Base-by-base conservation (phyloP, 2,113 vertebrate genomes). In the Calyptommatus sinebrachiatus region DNA sequence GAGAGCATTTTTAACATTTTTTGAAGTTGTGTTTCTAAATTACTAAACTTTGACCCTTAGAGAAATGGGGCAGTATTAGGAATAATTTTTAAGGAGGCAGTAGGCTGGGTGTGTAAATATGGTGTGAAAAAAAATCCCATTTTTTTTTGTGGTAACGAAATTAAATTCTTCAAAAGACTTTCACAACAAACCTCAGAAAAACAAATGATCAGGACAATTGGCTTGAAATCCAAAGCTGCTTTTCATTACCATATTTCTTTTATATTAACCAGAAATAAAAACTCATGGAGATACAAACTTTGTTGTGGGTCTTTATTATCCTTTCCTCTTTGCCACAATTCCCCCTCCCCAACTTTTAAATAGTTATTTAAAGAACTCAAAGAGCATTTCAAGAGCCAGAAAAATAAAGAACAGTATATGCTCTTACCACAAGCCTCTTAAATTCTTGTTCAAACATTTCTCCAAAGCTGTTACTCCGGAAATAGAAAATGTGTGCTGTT, bases 391-490 rank as follows among this genome's bases (percentile, higher is more conserved):
- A 85, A 87, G 85, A 82, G 63, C 68, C 78, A 71, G 83, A 48
- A 50, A 90, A 85, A 73, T 57, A 66, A 73, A 77, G 50, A 77
- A 73, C 63, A 69, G 29, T 62, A 50, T 70, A 76, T 69, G 67
- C 65, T n/a, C 50, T 89, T 90, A 83, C 88, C 82, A 61, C 82
- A 88, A 80, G 88, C 82, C 85, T 92, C 85, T 89, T 93, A 90
- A 94, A 92, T 86, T 93, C 91, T 92, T 91, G 83, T 91, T 93
- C 90, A 91, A 91, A 91, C 85, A 85, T 92, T 90, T 90, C 68
- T 90, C 63, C 74, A 86, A 90, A 92, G 86, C 83, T 90, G 86
- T 90, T 90, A 81, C 78, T 88, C 16, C 4, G 82, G 90, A 92
- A 90, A 86, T 87, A 89, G 89, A 93, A 76, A 92, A 82, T 80